phyloP scores from a whole-genome alignment of 2,888 invertebrate genomes.

The Limnephilus lunatus region DNA sequence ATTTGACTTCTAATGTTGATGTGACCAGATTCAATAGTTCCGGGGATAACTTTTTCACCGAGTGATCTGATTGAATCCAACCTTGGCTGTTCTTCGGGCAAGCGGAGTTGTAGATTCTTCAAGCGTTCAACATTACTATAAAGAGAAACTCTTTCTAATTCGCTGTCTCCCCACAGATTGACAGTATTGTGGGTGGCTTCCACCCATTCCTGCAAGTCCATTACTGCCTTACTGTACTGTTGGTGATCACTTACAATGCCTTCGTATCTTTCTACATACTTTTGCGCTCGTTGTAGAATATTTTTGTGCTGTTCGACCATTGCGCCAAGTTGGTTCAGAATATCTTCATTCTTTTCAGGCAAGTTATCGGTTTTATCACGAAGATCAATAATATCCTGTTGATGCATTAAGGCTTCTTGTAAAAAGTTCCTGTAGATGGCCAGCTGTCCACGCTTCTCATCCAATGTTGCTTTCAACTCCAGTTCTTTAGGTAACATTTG shows the following conservation, averaged over 20 bases:
- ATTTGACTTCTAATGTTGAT: slow-evolving; percentile 91
- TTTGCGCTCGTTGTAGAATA: slow-evolving; percentile 83
- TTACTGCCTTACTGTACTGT: slow-evolving; percentile 90
- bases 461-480: slow-evolving; percentile 89
- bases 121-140: slow-evolving; percentile 92
- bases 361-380: slow-evolving; percentile 88
- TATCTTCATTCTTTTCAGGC: slow-evolving; percentile 86
- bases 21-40: slow-evolving; percentile 89
- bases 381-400: slow-evolving; percentile 90
- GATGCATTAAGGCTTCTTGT: slow-evolving; percentile 90
- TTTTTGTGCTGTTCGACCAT: slow-evolving; percentile 85
- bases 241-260: slow-evolving; percentile 93
- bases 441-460: slow-evolving; percentile 93
- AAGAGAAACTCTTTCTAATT: slow-evolving; percentile 89
- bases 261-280: slow-evolving; percentile 91
- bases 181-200: slow-evolving; percentile 90
- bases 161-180: slow-evolving; percentile 88
- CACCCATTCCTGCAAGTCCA: slow-evolving; percentile 92
- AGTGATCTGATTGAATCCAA: slow-evolving; percentile 87
- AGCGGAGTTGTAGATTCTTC: slow-evolving; percentile 85
- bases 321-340: slow-evolving; percentile 83
- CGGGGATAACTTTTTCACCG: slow-evolving; percentile 94
- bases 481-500: slow-evolving; percentile 87
- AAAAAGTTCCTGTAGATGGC: slow-evolving; percentile 89
- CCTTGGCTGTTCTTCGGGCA: slow-evolving; percentile 91